Evolutionary conservation across 2,113 vertebrate species (phyloP).

Genomic region (Puma concolor): DNA sequence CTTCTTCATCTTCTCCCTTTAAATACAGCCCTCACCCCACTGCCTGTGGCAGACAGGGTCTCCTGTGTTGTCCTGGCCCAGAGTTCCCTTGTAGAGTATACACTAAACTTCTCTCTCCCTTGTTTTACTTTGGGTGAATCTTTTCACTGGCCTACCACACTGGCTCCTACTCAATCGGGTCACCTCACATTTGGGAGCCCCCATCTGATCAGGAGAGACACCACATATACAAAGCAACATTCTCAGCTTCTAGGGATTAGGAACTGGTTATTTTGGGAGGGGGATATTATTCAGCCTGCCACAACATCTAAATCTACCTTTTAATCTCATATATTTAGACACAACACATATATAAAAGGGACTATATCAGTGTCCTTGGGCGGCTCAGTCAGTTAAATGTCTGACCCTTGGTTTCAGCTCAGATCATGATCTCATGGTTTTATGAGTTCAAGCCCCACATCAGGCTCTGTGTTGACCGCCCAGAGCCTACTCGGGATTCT

Average conservation of each 20-base stretch:
- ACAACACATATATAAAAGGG: background rate
- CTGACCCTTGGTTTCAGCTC: no score
- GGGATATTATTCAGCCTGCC: background rate
- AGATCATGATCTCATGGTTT: no score
- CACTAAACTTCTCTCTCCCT: background rate
- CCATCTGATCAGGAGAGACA: background rate
- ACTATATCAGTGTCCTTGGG: background rate
- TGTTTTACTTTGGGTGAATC: background rate
- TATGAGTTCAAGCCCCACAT: no score
- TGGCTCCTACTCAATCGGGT: no score
- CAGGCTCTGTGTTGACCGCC: no score
- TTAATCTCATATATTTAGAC: background rate
- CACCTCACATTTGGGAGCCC: background rate
- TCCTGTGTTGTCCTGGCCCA: background rate
- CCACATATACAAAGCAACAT: background rate
- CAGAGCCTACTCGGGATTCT: no score
- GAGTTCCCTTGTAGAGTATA: background rate
- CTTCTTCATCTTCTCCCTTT: background rate
- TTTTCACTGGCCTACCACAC: background rate
- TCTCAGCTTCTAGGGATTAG: background rate
- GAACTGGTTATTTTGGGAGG: background rate
- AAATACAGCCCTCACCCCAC: background rate
- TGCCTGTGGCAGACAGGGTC: background rate
- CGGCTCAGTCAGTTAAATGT: no score
- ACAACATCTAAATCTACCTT: background rate